phyloP scores from a whole-genome alignment of 2,113 vertebrate genomes.

The Osmerus eperlanus region DNA sequence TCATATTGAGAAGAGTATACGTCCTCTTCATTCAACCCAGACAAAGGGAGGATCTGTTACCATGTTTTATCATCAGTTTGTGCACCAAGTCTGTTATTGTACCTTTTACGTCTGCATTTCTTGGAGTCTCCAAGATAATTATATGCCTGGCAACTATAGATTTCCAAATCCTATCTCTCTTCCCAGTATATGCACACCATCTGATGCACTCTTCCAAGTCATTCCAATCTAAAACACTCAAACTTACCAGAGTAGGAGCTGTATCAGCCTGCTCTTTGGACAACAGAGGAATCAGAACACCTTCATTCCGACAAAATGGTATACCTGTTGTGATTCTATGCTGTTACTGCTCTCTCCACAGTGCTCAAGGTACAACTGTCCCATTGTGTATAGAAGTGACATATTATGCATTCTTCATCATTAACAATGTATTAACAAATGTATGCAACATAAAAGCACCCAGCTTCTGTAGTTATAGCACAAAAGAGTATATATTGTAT shows the following conservation, averaged over 20 bases:
- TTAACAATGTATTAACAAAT: constrained; percentile 75
- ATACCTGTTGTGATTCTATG: constrained; percentile 28
- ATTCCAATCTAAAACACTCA: too few relatives aligned
- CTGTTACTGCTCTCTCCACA: constrained; percentile 30
- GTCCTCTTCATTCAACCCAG: constrained; percentile 26
- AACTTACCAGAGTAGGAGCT: too few relatives aligned
- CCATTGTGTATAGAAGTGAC: constrained; percentile 64
- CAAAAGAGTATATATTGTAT: constrained; percentile 68
- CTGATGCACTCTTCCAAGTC: too few relatives aligned
- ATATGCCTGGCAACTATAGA: too few relatives aligned
- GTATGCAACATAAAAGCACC: constrained; percentile 69
- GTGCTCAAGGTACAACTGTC: constrained; percentile 32
- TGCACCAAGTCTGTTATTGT: background rate
- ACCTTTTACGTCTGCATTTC: constrained; percentile 28
- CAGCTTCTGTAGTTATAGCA: constrained; percentile 55
- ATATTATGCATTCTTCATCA: constrained; percentile 65
- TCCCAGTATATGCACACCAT: too few relatives aligned
- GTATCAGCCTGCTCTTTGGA: too few relatives aligned
- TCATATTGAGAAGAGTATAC: constrained; percentile 63
- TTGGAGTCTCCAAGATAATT: background rate
- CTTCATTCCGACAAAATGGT: too few relatives aligned
- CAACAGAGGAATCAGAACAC: too few relatives aligned
- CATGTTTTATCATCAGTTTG: constrained; percentile 8
- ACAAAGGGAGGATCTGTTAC: constrained; percentile 39
- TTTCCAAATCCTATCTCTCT: too few relatives aligned